These are phyloP conservation scores for Pandemis cinnamomeana DNA, from an alignment of 2,888 invertebrate genomes.

Conservation along the genomic window DNA sequence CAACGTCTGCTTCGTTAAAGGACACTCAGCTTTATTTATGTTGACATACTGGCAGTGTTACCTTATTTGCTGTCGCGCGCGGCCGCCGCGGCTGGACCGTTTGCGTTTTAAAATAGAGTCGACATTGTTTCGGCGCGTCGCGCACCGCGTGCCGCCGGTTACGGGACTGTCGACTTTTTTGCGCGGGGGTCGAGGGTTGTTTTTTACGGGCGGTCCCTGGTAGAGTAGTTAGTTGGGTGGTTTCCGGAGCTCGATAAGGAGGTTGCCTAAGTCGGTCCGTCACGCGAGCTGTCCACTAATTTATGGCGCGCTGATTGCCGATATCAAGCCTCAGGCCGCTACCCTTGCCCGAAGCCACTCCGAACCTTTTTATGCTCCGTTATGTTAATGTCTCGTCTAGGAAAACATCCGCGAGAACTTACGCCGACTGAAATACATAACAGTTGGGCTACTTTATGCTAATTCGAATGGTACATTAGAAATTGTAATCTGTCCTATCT, in stretches of 20 bases:
- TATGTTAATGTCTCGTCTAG: constrained; percentile 73
- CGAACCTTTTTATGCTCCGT: constrained; percentile 62
- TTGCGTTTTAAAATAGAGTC: constrained; percentile 62
- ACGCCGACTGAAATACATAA: constrained; percentile 40
- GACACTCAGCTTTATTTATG: constrained; percentile 84
- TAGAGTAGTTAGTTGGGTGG: constrained; percentile 63
- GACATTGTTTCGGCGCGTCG: constrained; percentile 52
- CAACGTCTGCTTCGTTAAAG: constrained; percentile 83
- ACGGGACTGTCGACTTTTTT: constrained; percentile 66
- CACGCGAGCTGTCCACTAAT: constrained; percentile 83
- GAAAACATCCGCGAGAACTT: constrained; percentile 53
- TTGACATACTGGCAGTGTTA: constrained; percentile 81
- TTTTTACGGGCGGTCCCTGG: constrained; percentile 56
- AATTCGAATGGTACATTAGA: constrained; percentile 50
- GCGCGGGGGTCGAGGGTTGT: constrained; percentile 57
- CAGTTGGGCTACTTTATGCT: constrained; percentile 43
- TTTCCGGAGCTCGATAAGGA: constrained; percentile 81
- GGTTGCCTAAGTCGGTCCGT: constrained; percentile 77
- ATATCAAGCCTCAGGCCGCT: constrained; percentile 70
- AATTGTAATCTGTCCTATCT: constrained; percentile 48
- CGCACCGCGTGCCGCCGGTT: constrained; percentile 51
- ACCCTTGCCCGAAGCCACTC: constrained; percentile 57
- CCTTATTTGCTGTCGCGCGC: constrained; percentile 74
- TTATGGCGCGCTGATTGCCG: constrained; percentile 82
- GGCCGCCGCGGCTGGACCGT: constrained; percentile 59